Evolutionary conservation across 2,888 invertebrate genomes (phyloP), one percentile per base, ranked within the genome.

Genomic region (Dione vanillae): DNA sequence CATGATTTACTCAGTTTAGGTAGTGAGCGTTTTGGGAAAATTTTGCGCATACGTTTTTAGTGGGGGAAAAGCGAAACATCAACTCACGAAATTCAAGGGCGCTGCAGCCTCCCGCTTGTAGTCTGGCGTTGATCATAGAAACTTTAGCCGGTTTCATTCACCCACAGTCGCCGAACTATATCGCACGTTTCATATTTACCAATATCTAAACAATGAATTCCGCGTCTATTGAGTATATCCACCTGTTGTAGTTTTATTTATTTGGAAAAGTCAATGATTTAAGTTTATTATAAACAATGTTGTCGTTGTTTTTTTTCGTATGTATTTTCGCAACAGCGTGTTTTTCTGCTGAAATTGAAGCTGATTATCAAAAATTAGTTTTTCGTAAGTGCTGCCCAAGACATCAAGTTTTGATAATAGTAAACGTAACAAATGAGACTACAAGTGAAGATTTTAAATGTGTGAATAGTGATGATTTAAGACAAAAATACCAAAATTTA

Each of bases 331-430:
- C 74, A 61, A 69, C 74, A 14, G 79, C 54, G 59, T 56, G 61
- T 56, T 68, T 67, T 47, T 62, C 54, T 19, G 61, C 40, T 40
- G 51, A 72, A 59, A 66, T 64, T 58, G 77, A 78, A 78, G 78
- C 74, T 67, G 79, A 80, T 61, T 27, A 61, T 74, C 69, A 61
- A 59, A 79, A 82, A 75, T 74, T 78, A 66, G 78, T 82, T 77
- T 90, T 92, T 78, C 85, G 84, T 66, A 93, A 92, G 82, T 93
- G 93, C 78, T 93, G 93, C 79, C 80, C 82, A 3, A 80, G 79
- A 54, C 78, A 78, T 74, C 78, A 88, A 74, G 87, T 85, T 78
- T 84, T 93, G 58, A 74, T 89, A 67, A 89, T 85, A 83, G 78
- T 87, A 72, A 77, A 76, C 6, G 79, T 82, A 65, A 65, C 65